Conservation (phyloP, 2,797 vertebrate species). For the Coranthus polyacanthus region DNA sequence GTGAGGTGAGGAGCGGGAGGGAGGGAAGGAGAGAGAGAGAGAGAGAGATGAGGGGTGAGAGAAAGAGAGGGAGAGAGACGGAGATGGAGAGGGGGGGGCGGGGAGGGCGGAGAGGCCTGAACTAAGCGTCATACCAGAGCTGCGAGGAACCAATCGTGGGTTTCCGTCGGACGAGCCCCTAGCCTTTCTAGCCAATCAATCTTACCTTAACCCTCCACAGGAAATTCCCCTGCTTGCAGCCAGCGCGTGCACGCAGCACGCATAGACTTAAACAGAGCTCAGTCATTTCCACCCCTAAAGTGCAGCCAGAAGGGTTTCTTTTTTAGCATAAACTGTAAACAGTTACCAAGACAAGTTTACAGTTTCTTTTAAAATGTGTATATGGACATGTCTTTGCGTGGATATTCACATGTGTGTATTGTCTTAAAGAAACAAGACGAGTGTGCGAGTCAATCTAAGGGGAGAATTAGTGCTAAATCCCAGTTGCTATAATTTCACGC, state of each 20-base stretch:
- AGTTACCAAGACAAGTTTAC: constrained; percentile 28
- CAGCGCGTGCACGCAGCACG: constrained; percentile 32
- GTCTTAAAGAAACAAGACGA: constrained; percentile 23
- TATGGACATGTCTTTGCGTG: constrained; percentile 7
- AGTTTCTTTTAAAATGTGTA: constrained; percentile 11
- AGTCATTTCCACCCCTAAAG: constrained; percentile 53
- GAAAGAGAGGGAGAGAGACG: constrained; percentile 16
- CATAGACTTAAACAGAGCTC: constrained; percentile 13
- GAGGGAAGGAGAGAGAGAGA: constrained; percentile 47
- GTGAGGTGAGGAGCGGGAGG: constrained; percentile 74
- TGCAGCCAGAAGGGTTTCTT: constrained; percentile 44
- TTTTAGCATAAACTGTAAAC: neutral
- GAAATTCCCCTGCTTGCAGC: constrained; percentile 79
- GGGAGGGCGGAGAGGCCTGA: constrained; percentile 54
- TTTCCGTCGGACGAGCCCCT: constrained; percentile 80
- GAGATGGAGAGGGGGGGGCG: constrained; percentile 15
- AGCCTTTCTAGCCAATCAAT: constrained; percentile 72
- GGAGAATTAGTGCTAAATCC: constrained; percentile 37
- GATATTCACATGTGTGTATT: constrained; percentile 3
- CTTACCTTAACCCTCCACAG: constrained; percentile 71
- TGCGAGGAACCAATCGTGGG: constrained; percentile 65
- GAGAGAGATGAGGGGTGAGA: constrained; percentile 36
- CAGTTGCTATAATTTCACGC: constrained; percentile 19
- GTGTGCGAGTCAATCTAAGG: constrained; percentile 23
- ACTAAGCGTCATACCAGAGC: constrained; percentile 80